phyloP scores from a whole-genome alignment of 1,140 invertebrate species.

The Diachasmimorpha longicaudata region DNA sequence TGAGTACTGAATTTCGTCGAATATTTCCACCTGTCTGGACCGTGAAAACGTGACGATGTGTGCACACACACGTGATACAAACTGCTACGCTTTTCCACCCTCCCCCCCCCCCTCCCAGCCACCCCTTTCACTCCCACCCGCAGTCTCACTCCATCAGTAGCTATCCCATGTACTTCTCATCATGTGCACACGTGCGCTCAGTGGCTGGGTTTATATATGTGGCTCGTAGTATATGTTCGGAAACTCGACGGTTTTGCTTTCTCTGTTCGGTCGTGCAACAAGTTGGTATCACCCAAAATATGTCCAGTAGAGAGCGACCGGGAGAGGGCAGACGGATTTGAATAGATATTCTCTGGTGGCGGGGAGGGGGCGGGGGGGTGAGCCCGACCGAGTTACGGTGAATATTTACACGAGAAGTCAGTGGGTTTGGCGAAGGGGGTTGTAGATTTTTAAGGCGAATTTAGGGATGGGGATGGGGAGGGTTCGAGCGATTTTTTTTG shows the following conservation, averaged over 20 bases:
- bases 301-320: conserved; percentile 36
- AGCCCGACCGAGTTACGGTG: background rate
- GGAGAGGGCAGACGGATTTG: background rate
- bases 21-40: conserved; percentile 11
- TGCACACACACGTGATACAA: background rate
- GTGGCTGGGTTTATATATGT: background rate
- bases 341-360: background rate
- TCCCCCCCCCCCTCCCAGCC: background rate
- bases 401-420: background rate
- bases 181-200: conserved; percentile 8
- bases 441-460: no score
- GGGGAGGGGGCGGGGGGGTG: no score
- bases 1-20: conserved; percentile 19
- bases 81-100: background rate
- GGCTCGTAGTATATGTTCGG: background rate
- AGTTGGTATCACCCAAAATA: conserved; percentile 43
- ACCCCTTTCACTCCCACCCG: background rate
- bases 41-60: conserved; percentile 2
- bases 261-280: background rate
- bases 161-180: background rate
- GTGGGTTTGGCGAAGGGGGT: background rate
- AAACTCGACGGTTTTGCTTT: background rate
- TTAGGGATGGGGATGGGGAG: no score
- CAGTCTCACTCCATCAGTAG: background rate
- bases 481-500: no score